Conservation (phyloP, 2,888 invertebrate species). For the Ceriagrion tenellum region DNA sequence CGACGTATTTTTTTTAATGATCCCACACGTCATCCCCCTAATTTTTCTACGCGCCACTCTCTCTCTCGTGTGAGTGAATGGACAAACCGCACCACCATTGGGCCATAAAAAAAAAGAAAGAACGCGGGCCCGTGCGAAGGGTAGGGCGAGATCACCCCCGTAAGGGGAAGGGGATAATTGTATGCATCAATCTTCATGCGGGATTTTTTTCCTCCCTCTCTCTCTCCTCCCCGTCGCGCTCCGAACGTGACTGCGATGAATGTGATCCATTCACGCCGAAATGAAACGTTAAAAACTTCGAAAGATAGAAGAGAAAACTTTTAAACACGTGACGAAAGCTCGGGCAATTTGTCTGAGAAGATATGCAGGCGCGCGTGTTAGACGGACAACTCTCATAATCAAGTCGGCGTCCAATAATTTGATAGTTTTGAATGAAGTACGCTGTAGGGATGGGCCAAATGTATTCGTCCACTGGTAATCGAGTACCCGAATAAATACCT, state of each 20-base stretch:
- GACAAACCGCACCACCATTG: neutral
- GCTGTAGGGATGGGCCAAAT: too few relatives aligned
- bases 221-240: neutral
- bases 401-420: neutral
- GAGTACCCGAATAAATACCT: too few relatives aligned
- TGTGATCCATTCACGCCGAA: neutral
- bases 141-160: neutral
- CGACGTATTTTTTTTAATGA: neutral
- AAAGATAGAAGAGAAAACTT: neutral
- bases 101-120: neutral
- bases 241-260: neutral
- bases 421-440: too few relatives aligned
- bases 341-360: neutral
- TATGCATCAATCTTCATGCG: slow-evolving; percentile 20
- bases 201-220: neutral
- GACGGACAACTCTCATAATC: neutral
- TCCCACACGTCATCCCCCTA: neutral
- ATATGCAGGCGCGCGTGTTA: neutral
- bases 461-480: too few relatives aligned
- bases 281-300: neutral
- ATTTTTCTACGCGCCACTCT: neutral
- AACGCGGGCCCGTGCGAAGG: neutral
- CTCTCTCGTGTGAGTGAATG: neutral
- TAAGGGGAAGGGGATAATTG: slow-evolving; percentile 8
- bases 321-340: neutral